A percentile compares a stretch with the other conserved stretches of the same genome.
phyloP scores from a whole-genome alignment of 2,888 invertebrate genomes.

The Leuctra nigra region DNA sequence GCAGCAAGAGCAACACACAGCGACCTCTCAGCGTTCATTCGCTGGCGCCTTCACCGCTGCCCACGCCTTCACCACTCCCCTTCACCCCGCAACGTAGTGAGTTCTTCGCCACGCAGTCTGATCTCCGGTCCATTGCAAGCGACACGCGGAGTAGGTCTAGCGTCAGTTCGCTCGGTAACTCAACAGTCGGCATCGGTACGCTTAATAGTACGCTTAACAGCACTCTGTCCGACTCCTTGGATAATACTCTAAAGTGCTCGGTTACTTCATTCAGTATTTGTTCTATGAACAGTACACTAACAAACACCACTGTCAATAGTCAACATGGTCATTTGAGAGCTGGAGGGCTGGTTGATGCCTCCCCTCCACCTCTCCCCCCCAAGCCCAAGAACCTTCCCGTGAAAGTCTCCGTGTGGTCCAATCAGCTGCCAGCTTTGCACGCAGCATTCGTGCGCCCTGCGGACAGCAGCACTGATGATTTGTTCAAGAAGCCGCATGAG shows the following conservation, averaged over 20 bases:
- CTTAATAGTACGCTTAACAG: background rate
- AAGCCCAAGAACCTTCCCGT: conserved; percentile 64
- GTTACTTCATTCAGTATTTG: conserved; percentile 10
- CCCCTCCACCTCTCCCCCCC: conserved; percentile 65
- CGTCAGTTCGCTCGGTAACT: background rate
- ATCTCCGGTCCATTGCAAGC: background rate
- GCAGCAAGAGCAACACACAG: conserved; percentile 4
- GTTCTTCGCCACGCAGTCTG: background rate
- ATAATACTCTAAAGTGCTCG: too few relatives aligned
- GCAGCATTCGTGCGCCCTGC: too few relatives aligned
- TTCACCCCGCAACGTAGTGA: conserved; percentile 12
- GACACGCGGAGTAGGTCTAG: background rate
- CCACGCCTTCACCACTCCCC: too few relatives aligned
- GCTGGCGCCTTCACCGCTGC: too few relatives aligned
- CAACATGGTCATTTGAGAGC: conserved; percentile 14
- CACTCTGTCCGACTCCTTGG: conserved; percentile 9
- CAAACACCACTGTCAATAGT: background rate
- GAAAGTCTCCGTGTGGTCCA: conserved; percentile 53
- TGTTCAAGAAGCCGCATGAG: background rate
- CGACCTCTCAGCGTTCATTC: conserved; percentile 12
- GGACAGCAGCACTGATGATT: too few relatives aligned
- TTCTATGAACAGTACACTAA: conserved; percentile 10
- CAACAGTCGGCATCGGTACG: too few relatives aligned
- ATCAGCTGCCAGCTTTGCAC: background rate
- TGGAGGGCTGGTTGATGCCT: too few relatives aligned